phyloP scores from a whole-genome alignment of 92 coral and sea anemone species.

The Pocillopora grandis region DNA sequence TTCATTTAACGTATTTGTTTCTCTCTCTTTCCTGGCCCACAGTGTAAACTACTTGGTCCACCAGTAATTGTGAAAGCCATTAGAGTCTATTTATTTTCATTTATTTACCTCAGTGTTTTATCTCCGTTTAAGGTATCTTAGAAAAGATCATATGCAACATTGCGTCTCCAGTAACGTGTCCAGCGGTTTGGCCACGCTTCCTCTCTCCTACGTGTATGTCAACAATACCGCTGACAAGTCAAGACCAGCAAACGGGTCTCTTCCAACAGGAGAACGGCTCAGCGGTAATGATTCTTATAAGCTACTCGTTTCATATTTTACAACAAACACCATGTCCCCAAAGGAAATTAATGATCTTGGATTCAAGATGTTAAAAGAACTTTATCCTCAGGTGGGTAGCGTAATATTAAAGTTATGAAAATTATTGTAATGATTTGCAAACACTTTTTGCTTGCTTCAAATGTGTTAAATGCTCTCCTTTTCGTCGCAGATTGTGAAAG shows the following conservation, averaged over 20 bases:
- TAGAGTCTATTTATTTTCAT: background rate
- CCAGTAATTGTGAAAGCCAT: no score
- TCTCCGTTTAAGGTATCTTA: constrained; percentile 61
- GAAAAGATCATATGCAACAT: constrained; percentile 66
- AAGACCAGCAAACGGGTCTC: constrained; percentile 70
- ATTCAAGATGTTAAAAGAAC: constrained; percentile 51
- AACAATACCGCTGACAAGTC: constrained; percentile 67
- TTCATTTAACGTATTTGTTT: no score
- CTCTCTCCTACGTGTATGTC: constrained; percentile 74
- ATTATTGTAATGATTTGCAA: background rate
- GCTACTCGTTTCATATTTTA: constrained; percentile 66
- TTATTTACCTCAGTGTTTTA: background rate
- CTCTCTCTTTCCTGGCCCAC: no score
- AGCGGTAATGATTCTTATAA: constrained; percentile 70
- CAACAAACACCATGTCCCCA: constrained; percentile 77
- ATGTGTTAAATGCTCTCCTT: no score
- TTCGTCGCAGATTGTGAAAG: no score
- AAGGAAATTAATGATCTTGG: constrained; percentile 76
- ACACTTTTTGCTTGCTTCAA: no score
- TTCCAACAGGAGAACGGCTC: constrained; percentile 84
- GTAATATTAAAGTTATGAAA: background rate
- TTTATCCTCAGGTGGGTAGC: constrained; percentile 79
- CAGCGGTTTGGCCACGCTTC: constrained; percentile 85
- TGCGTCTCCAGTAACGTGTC: constrained; percentile 86
- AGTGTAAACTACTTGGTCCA: no score